Base-by-base conservation (phyloP, 1,140 invertebrate species). In the Brachionus sp. region DNA sequence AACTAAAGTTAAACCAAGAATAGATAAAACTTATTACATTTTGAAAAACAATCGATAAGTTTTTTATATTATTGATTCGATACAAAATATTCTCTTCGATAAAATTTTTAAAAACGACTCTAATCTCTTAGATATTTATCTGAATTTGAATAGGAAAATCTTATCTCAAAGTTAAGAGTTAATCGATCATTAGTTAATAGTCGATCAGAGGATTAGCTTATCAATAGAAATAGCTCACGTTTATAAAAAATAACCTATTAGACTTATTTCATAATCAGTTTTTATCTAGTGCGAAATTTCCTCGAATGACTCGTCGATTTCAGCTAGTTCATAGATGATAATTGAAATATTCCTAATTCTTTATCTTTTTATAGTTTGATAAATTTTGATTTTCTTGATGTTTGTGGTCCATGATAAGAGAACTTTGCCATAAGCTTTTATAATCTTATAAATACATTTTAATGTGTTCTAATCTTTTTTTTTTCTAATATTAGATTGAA, bases 151-250 rank as follows among this genome's bases (percentile, higher is more conserved):
- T 57, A 57, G 19, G 19, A 57, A 19, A 57, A 57, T 57, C 50
- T 57, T 57, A 57, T 57, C 50, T 19, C n/a, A 19, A 29, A 57
- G 50, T 19, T 9, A 57, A 23, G 50, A 57, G 19, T 57, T 57
- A 25, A 57, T 57, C 50, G 50, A 57, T 57, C 50, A 57, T 57
- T 57, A 57, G 50, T 57, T 57, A 57, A 57, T 57, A 57, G 50
- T 57, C 50, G 50, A 57, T 57, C 50, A 57, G 50, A 19, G 9
- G 19, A 57, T 7, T 19, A 57, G 50, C 50, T 57, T 57, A 57
- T 57, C 50, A 57, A 57, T 19, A 57, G 3, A 19, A 57, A 16
- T 57, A 23, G 50, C 16, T 57, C 50, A 57, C 50, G 50, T 57
- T 57, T 57, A 57, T 19, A 57, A 50, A 53, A 57, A 57, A 57